A percentile compares a stretch with the other conserved stretches of the same genome.
Evolutionary conservation across 2,888 invertebrate species (phyloP).

Genomic region (Therioaphis trifolii): DNA sequence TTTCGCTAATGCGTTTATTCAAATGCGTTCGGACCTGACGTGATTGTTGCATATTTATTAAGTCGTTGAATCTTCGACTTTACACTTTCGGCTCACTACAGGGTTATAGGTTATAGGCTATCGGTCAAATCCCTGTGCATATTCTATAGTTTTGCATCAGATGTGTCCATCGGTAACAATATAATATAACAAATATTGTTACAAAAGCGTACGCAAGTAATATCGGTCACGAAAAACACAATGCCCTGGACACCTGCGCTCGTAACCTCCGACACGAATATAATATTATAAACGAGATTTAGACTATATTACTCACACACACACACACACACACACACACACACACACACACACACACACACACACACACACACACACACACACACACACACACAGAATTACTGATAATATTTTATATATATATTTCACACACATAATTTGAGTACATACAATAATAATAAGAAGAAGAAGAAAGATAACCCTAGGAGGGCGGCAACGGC

Average conservation of each 20-base stretch:
- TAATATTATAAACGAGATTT: constrained; percentile 40
- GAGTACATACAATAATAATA: constrained; percentile 24
- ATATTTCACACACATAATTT: background rate
- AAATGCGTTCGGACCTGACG: too few species aligned
- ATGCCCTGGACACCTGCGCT: constrained; percentile 31
- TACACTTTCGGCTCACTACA: too few species aligned
- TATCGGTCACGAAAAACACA: constrained; percentile 58
- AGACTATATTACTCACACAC: constrained; percentile 28
- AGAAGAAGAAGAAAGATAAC: constrained; percentile 49
- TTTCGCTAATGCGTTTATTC: too few species aligned
- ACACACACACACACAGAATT: too few species aligned
- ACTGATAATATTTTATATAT: background rate
- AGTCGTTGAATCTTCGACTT: background rate
- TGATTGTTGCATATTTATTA: too few species aligned
- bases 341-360: too few species aligned
- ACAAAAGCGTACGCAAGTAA: background rate
- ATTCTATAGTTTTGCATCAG: constrained; percentile 7
- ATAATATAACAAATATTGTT: constrained; percentile 32
- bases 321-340: background rate
- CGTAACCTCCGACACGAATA: constrained; percentile 54
- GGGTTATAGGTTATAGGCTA: constrained; percentile 4
- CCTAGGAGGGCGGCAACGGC: constrained; percentile 18
- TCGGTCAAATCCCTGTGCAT: background rate
- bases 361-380: too few species aligned
- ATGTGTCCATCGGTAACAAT: background rate